phyloP scores from a whole-genome alignment of 1,140 invertebrate genomes.

The Pogonus chalceus region DNA sequence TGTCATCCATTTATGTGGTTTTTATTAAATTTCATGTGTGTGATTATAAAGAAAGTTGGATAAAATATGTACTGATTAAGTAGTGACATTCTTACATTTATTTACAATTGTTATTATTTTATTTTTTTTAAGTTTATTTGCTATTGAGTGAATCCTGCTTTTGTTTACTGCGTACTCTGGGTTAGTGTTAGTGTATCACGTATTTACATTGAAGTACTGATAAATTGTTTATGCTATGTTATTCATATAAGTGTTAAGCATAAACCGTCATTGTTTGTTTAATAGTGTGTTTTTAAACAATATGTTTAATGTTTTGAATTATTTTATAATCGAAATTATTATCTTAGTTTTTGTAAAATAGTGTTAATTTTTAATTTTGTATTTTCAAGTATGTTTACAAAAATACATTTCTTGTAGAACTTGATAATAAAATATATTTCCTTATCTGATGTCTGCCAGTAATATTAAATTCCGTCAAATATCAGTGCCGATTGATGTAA shows the following conservation, averaged over 20 bases:
- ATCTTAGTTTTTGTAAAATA: background rate
- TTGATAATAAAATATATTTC: background rate
- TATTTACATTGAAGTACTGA: too few relatives aligned
- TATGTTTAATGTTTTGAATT: background rate
- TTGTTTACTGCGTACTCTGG: too few relatives aligned
- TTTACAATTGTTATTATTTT: too few relatives aligned
- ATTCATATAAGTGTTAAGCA: background rate
- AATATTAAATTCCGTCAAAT: background rate
- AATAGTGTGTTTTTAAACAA: background rate
- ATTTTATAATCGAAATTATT: background rate
- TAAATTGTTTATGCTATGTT: constrained; percentile 1
- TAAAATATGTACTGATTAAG: too few relatives aligned
- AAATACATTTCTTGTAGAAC: background rate
- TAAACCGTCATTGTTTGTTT: background rate
- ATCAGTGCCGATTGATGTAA: background rate
- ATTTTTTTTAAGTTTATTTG: too few relatives aligned
- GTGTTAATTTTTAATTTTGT: background rate
- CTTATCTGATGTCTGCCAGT: background rate
- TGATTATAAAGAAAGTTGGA: too few relatives aligned
- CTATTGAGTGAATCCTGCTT: too few relatives aligned
- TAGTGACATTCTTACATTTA: too few relatives aligned
- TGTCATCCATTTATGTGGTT: background rate
- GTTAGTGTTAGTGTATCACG: too few relatives aligned
- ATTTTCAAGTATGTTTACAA: background rate
- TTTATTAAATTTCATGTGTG: too few relatives aligned